A percentile compares a stretch with the other conserved stretches of the same genome.
Conservation (phyloP, 2,113 vertebrate genomes). For the Chionodraco myersi region DNA sequence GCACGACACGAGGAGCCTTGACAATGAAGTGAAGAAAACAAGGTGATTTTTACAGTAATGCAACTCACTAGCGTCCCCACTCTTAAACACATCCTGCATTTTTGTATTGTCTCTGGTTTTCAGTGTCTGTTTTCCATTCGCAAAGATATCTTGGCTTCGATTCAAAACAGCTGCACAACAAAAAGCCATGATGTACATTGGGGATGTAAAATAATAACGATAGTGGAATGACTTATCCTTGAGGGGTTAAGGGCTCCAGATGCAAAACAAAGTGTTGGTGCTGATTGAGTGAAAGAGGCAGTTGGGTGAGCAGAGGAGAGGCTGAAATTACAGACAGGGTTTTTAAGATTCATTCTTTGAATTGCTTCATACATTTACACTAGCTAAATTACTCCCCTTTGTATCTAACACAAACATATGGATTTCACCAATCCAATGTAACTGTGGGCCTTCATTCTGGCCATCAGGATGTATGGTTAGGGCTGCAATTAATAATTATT, state of each 20-base stretch:
- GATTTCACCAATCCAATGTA: slow-evolving; percentile 1
- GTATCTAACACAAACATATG: slow-evolving; percentile 15
- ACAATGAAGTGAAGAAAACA: slow-evolving; percentile 62
- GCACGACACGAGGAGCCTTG: slow-evolving; percentile 49
- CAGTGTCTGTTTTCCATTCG: slow-evolving; percentile 42
- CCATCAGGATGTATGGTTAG: background rate
- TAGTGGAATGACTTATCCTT: slow-evolving; percentile 34
- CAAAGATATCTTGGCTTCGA: slow-evolving; percentile 37
- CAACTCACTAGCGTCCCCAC: slow-evolving; percentile 28
- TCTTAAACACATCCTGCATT: slow-evolving; percentile 39
- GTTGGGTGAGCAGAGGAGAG: slow-evolving; percentile 20
- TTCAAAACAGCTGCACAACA: slow-evolving; percentile 62
- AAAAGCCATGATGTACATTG: slow-evolving; percentile 52
- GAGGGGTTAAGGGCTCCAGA: slow-evolving; percentile 27
- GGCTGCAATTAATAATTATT: background rate
- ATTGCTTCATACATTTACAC: background rate
- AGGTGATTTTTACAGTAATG: slow-evolving; percentile 52
- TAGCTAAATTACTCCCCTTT: background rate
- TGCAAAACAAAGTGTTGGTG: slow-evolving; percentile 28
- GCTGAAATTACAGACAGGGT: slow-evolving; percentile 3
- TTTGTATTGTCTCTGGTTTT: too few relatives aligned
- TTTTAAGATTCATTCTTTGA: background rate
- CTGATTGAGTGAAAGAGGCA: slow-evolving; percentile 36
- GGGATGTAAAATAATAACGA: slow-evolving; percentile 51
- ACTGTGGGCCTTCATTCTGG: background rate